These are phyloP conservation scores for Silurus asotus DNA, from an alignment of 2,113 vertebrate genomes.

Conservation along the genomic window DNA sequence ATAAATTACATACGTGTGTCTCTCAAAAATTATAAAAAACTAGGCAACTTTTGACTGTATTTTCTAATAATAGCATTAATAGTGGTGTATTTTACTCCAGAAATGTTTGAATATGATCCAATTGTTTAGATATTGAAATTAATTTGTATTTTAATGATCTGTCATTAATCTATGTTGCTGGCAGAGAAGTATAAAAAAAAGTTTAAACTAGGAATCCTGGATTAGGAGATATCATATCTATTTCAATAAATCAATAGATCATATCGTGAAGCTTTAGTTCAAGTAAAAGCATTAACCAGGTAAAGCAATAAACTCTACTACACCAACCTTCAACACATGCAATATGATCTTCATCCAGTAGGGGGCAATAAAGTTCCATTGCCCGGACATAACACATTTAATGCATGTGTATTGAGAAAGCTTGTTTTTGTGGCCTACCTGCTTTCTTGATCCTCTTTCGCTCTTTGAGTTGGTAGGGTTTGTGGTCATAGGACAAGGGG, in stretches of 20 bases:
- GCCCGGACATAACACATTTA: not conserved
- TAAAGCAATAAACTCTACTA: not conserved
- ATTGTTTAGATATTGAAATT: too few relatives aligned
- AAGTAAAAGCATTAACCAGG: not conserved
- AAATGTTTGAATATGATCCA: too few relatives aligned
- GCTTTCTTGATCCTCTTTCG: conserved; percentile 97
- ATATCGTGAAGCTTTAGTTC: not conserved
- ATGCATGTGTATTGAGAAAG: not conserved
- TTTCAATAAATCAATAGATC: too few relatives aligned
- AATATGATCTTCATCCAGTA: conserved; percentile 19
- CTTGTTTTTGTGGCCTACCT: conserved; percentile 70
- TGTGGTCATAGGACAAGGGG: conserved; percentile 95
- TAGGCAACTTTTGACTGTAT: not conserved
- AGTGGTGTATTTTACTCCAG: not conserved
- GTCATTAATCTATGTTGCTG: too few relatives aligned
- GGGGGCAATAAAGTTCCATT: conserved; percentile 32
- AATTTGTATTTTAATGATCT: too few relatives aligned
- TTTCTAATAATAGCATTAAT: not conserved
- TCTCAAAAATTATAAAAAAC: too few relatives aligned
- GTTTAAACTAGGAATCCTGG: not conserved
- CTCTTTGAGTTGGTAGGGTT: conserved; percentile 97
- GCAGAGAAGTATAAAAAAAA: not conserved
- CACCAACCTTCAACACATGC: not conserved
- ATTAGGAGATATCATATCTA: not conserved
- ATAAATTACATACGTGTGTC: too few relatives aligned